Percentiles rank a stretch among this genome's conserved stretches.
Evolutionary conservation across 2,888 invertebrate species (phyloP).

Genomic region (Carpatolechia fugitivella): DNA sequence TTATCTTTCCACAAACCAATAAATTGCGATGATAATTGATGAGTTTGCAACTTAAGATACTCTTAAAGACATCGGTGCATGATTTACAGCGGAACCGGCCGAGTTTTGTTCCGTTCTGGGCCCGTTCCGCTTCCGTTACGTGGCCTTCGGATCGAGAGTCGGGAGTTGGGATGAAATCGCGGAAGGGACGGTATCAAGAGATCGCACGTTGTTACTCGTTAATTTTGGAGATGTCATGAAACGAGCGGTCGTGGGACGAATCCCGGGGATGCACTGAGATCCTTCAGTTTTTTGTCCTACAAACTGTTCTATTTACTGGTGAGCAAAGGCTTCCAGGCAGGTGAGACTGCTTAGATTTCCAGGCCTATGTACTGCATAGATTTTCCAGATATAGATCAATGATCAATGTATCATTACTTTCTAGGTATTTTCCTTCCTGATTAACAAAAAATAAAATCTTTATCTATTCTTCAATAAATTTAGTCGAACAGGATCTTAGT

Average conservation of each 20-base stretch:
- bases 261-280: conserved; percentile 30
- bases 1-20: conserved; percentile 15
- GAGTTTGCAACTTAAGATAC: conserved; percentile 29
- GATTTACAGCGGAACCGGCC: conserved; percentile 36
- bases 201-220: conserved; percentile 70
- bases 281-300: not conserved
- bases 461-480: too few relatives aligned
- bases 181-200: conserved; percentile 55
- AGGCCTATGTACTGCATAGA: too few relatives aligned
- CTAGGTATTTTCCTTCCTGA: too few relatives aligned
- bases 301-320: not conserved
- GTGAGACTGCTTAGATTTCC: too few relatives aligned
- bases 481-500: too few relatives aligned
- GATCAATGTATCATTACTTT: too few relatives aligned
- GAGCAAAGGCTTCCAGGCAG: not conserved
- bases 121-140: conserved; percentile 23
- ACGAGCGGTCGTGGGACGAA: conserved; percentile 33
- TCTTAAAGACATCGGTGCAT: conserved; percentile 22
- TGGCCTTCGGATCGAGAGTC: conserved; percentile 21
- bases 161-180: conserved; percentile 28
- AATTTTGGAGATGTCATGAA: conserved; percentile 61
- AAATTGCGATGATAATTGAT: conserved; percentile 29
- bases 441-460: too few relatives aligned
- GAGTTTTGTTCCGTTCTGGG: conserved; percentile 22
- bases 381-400: too few relatives aligned